phyloP scores from a whole-genome alignment of 2,113 vertebrate genomes.

The Anoura caudifer region DNA sequence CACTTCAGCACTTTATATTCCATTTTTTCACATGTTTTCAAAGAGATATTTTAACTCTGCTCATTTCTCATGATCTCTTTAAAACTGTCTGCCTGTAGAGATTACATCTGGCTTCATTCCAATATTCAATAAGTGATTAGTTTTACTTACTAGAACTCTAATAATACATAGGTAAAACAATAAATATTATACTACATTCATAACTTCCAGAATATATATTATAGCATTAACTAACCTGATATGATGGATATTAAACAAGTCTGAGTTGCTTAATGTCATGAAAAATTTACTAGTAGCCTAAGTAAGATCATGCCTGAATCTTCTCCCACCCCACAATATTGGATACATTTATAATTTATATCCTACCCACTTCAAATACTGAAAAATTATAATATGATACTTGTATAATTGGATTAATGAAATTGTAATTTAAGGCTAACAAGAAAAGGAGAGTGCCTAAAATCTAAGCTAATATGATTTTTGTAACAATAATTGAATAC shows the following conservation, averaged over 20 bases:
- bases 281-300: background rate
- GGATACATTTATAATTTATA: background rate
- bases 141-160: slow-evolving; percentile 14
- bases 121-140: background rate
- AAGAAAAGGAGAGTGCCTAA: background rate
- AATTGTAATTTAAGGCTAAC: slow-evolving; percentile 17
- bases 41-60: background rate
- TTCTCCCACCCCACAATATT: background rate
- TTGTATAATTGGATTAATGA: background rate
- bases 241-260: background rate
- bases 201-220: slow-evolving; percentile 10
- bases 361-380: background rate
- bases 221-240: background rate
- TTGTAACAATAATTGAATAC: background rate
- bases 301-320: background rate
- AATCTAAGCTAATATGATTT: background rate
- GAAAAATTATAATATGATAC: background rate
- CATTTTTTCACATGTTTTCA: background rate
- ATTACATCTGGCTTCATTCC: background rate
- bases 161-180: slow-evolving; percentile 12
- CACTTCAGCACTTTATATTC: background rate
- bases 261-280: background rate
- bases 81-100: background rate
- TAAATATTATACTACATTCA: background rate
- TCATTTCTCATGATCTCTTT: background rate